Evolutionary conservation across 2,797 vertebrate genomes (phyloP), one percentile per base, ranked within the genome.

Genomic region (Rhyacichthys aspro): DNA sequence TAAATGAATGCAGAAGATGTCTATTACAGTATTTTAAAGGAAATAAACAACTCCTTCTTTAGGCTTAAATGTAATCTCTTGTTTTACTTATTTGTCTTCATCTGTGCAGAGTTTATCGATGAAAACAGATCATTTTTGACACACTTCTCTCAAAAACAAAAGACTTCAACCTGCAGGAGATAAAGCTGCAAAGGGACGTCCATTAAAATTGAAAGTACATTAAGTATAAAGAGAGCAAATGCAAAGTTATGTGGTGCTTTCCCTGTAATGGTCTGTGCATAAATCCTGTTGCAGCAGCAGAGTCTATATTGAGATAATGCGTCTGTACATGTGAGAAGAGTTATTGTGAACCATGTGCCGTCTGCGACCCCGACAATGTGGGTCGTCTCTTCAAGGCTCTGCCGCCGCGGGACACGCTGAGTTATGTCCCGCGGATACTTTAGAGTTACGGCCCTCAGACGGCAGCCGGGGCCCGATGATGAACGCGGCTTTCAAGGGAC

Each of bases 381-480:
- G 46, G 46, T 67, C 46, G 15, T 50, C 60, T 43, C 9, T 32
- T 42, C 73, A 76, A 69, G 76, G 77, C 79, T 59, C 34, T 9
- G 11, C 19, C 12, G 15, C 14, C 0, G 57, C 15, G 58, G 60
- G 37, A 33, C 62, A 59, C 17, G 11, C 36, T 83, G 73, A 82
- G 72, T 73, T 72, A 81, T 71, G 55, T 59, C 37, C 33, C 7
- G 8, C 53, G 6, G 17, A 53, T 70, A 50, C 46, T 47, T 43
- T 58, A 81, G 53, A 79, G 63, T 78, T 72, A 81, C 73, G 64
- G 59, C 37, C 55, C 19, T 43, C 36, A 15, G 65, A 70, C 54
- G 59, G 52, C 28, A 19, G 28, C 36, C 50, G 54, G 43, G 43
- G 55, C 66, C 47, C 48, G n/a, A 39, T 66, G 59, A 70, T 63